Base-by-base conservation (phyloP, 1,140 invertebrate genomes). In the Zaprionus taronus region DNA sequence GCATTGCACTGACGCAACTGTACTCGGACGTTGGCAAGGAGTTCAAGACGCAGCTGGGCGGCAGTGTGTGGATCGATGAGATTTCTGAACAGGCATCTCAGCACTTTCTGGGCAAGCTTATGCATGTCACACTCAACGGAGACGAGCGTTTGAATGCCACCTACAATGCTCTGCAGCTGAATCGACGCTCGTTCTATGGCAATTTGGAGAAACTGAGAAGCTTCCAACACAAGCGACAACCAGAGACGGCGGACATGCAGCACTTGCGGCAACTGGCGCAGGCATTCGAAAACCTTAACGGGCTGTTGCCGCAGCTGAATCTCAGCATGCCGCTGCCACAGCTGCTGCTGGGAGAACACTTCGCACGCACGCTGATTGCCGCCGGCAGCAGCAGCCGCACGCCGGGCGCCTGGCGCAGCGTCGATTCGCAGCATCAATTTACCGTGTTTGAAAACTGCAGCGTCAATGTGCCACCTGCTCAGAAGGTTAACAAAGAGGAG, bases 391-490 rank as follows among this genome's bases (percentile, higher is more conserved):
- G 70, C 20, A 79, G 79, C 15, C 58, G 72, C 1, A 87, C 85
- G 4, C 70, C 89, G 0, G 91, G 91, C 14, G 85, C 91, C 12
- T 92, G 91, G 91, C 89, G 91, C n/a, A 91, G 91, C 49, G 75
- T 57, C 24, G 91, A 92, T 57, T 91, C 91, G 4, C 87, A 92
- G 12, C 58, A 72, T 3, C 61, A 72, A 9, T 92, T 92, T 55
- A 60, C 44, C 11, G 51, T 26, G 20, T 80, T 90, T 7, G 63
- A 82, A 24, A 71, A 81, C 31, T 92, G 91, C 57, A 72, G 75
- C 41, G 24, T 28, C 15, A 28, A 38, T 38, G 44, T 6, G 17
- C 14, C 15, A 1, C 41, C 15, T 22, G 28, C 14, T 14, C 47
- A 22, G 20, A 49, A 36, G n/a, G 44, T 67, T 2, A 81, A 84